A percentile compares a stretch with the other conserved stretches of the same genome.
Evolutionary conservation across 1,140 invertebrate genomes (phyloP).

Genomic region (Nomia melanderi): DNA sequence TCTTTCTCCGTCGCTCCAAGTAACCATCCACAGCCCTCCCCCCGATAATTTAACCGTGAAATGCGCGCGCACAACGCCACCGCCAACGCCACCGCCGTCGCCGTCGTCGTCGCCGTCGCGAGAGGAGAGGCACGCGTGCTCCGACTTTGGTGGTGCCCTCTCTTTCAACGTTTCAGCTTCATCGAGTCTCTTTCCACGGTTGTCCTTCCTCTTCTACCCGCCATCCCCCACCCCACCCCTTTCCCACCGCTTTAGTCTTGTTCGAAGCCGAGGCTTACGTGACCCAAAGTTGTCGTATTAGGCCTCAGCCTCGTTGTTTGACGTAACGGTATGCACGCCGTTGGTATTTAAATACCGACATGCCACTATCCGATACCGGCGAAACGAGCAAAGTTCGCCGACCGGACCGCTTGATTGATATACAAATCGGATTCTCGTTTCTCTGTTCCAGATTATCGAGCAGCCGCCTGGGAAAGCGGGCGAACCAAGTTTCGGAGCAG

Average conservation of each 20-base stretch:
- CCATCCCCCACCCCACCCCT: conserved; percentile 13
- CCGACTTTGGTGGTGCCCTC: conserved; percentile 54
- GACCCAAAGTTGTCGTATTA: conserved; percentile 58
- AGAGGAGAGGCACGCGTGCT: conserved; percentile 59
- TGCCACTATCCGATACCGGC: conserved; percentile 33
- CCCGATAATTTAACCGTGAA: conserved; percentile 60
- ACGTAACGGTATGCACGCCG: conserved; percentile 61
- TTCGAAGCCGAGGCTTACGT: conserved; percentile 48
- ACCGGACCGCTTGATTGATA: conserved; percentile 34
- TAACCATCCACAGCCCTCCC: not conserved
- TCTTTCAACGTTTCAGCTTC: conserved; percentile 40
- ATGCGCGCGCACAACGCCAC: conserved; percentile 70
- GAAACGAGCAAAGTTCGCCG: conserved; percentile 43
- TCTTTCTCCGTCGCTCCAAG: not conserved
- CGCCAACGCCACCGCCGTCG: not conserved
- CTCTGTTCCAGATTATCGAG: not conserved
- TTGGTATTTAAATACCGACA: conserved; percentile 64
- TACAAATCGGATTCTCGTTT: conserved; percentile 31
- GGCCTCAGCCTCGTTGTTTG: conserved; percentile 44
- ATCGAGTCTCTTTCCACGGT: conserved; percentile 29
- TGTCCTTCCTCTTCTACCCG: conserved; percentile 23
- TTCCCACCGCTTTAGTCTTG: conserved; percentile 9
- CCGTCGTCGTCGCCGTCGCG: no score
- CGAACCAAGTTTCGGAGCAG: not conserved
- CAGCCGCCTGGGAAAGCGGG: not conserved